Percentiles rank a stretch among this genome's conserved stretches.
These are phyloP conservation scores for Tuberolachnus salignus DNA, from an alignment of 2,888 invertebrate species.

Conservation along the genomic window DNA sequence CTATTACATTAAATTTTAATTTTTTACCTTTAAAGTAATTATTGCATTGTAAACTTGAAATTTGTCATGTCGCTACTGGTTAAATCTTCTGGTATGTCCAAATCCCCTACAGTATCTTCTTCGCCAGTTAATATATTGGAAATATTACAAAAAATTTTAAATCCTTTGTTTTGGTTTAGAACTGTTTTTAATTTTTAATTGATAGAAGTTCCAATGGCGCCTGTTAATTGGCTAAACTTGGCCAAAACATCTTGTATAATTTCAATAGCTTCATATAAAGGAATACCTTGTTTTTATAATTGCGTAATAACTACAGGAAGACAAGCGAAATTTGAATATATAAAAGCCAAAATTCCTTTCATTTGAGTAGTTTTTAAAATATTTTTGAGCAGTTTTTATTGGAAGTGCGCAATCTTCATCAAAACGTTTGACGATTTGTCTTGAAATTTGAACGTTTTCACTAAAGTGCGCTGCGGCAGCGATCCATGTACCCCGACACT, in stretches of 20 bases:
- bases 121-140: slow-evolving; percentile 4
- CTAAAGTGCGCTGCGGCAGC: neutral
- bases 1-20: too few species aligned
- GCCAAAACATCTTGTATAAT: slow-evolving; percentile 7
- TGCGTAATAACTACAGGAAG: neutral
- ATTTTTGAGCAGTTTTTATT: neutral
- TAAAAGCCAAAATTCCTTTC: neutral
- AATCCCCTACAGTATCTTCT: too few species aligned
- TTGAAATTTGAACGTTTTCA: neutral
- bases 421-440: neutral
- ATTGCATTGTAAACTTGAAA: too few species aligned
- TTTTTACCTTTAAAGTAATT: too few species aligned
- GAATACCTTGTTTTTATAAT: slow-evolving; percentile 17
- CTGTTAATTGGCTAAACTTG: slow-evolving; percentile 5
- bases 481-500: neutral
- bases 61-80: too few species aligned
- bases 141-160: neutral
- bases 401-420: neutral
- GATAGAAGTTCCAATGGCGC: neutral
- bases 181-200: slow-evolving; percentile 16
- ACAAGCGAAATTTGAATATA: neutral
- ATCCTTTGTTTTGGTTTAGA: slow-evolving; percentile 2
- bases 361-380: neutral
- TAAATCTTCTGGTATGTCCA: too few species aligned
- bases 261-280: slow-evolving; percentile 19